phyloP scores from a whole-genome alignment of 2,888 invertebrate species.

The Heliconius sara region DNA sequence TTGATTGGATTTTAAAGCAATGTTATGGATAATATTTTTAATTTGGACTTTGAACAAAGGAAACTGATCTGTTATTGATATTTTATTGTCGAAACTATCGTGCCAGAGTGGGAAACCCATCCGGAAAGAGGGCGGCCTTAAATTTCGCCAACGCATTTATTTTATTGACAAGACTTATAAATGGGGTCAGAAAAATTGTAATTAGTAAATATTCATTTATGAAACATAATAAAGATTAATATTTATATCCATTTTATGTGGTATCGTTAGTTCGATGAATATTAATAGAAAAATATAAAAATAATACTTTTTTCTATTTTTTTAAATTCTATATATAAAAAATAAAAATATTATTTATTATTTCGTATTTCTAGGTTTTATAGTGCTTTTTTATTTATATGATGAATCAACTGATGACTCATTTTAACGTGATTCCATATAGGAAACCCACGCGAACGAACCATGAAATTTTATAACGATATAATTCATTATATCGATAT shows the following conservation, averaged over 20 bases:
- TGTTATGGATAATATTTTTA: neutral
- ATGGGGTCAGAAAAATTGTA: neutral
- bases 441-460: constrained; percentile 7
- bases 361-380: neutral
- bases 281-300: neutral
- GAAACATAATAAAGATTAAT: neutral
- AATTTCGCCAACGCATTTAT: neutral
- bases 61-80: neutral
- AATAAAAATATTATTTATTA: neutral
- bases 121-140: neutral
- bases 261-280: neutral
- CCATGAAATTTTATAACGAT: neutral
- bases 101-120: neutral
- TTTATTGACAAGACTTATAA: neutral
- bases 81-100: neutral
- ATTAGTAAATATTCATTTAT: neutral
- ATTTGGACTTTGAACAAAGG: neutral
- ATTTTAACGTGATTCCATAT: neutral
- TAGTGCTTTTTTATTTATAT: too few relatives aligned
- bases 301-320: too few relatives aligned
- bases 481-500: neutral
- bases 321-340: neutral
- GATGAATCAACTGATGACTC: constrained; percentile 21
- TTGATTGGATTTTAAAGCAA: neutral
- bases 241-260: too few relatives aligned